These are phyloP conservation scores for Ptilorrhoa leucosticta DNA, from an alignment of 2,113 vertebrate genomes.

Conservation along the genomic window DNA sequence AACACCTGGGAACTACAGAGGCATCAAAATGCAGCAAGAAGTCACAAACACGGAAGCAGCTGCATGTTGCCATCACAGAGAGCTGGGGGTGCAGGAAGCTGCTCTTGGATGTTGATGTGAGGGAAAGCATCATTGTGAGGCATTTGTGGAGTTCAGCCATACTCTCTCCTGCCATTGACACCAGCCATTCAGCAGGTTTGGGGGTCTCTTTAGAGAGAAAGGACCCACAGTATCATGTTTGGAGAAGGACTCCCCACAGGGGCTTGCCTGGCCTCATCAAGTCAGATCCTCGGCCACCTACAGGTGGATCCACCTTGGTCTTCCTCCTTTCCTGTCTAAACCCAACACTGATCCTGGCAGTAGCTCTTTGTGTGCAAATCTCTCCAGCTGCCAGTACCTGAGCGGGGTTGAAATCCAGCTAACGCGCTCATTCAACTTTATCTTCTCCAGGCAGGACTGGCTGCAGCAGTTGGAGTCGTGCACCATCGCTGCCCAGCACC, in stretches of 20 bases:
- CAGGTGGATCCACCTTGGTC: not conserved
- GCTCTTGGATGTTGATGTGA: not conserved
- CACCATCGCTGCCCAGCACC: fast-evolving
- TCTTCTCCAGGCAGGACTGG: not conserved
- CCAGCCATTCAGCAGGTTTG: not conserved
- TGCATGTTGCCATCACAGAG: not conserved
- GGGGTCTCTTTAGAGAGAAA: not conserved
- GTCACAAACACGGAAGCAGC: not conserved
- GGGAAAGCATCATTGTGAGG: not conserved
- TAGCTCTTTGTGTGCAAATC: not conserved
- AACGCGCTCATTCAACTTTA: not conserved
- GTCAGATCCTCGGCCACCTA: not conserved
- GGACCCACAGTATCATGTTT: not conserved
- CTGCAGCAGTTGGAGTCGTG: not conserved
- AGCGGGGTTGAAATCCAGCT: not conserved
- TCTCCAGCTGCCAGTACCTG: not conserved
- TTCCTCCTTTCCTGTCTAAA: not conserved
- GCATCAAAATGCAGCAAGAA: not conserved
- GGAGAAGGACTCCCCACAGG: not conserved
- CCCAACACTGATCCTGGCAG: fast-evolving
- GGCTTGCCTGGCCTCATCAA: not conserved
- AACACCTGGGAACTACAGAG: not conserved
- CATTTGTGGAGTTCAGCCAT: not conserved
- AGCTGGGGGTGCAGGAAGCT: not conserved
- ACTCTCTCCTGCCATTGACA: not conserved